Base-by-base conservation (phyloP, 2,888 invertebrate species). In the Selenia dentaria region DNA sequence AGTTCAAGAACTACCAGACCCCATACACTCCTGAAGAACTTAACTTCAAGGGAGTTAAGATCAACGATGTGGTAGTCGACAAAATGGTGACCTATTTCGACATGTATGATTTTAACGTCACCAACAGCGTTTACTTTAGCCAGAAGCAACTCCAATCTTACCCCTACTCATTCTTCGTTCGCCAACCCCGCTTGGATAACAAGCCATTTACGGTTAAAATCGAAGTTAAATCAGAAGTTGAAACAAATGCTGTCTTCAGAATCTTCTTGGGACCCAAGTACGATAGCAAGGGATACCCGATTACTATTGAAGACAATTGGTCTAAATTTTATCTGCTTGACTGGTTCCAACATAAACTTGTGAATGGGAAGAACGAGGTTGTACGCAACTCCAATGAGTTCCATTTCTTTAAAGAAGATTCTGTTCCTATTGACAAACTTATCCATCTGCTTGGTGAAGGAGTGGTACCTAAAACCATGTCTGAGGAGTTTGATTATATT, bases 211-310 rank as follows among this genome's bases (percentile, higher is more conserved):
- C 83, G 42, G 89, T 94, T 54, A 90, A 88, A 45, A 77, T 95
- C 56, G 83, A 92, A 27, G 78, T 95, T 11, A 89, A 91, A 40
- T 92, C 94, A 41, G 92, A 94, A 36, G 89, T 92, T 52, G 79
- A 87, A 5, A 81, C 81, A 24, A 91, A 93, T 49, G 94, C 92
- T 1, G 86, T 92, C 8, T 74, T 95, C 42, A 93, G 93, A 58
- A 79, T 94, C 13, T 95, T 93, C 91, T 64, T 95, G 24, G 95
- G 94, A 53, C 95, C 95, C 4, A 95, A 94, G 76, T 93, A 92
- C 67, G 93, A 94, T 64, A 84, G 91, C 55, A 87, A 90, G 32
- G 91, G 91, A 29, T 91, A 87, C 52, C 78, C 81, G 16, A 65
- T 93, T 12, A 77, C 79, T 49, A 67, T 94, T 9, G 85, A 91